Evolutionary conservation across 2,888 invertebrate genomes (phyloP).

Genomic region (Drosophila siamana): DNA sequence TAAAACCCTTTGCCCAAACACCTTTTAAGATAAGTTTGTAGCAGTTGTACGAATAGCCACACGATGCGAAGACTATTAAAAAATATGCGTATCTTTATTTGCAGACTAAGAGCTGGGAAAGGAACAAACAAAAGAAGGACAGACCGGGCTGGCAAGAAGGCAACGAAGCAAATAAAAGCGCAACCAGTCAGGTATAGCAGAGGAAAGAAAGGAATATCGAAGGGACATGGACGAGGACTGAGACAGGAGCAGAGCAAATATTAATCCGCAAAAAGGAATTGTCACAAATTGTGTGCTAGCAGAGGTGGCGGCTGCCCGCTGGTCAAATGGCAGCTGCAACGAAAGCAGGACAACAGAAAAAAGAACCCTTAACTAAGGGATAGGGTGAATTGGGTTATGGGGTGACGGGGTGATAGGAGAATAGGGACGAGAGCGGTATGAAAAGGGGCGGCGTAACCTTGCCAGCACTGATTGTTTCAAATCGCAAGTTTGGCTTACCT

Average conservation of each 20-base stretch:
- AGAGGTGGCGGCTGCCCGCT: conserved; percentile 59
- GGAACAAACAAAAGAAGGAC: conserved; percentile 49
- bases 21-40: conserved; percentile 15
- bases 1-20: conserved; percentile 30
- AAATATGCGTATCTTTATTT: conserved; percentile 78
- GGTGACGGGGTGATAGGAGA: background rate
- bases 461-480: conserved; percentile 77
- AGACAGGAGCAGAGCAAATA: conserved; percentile 68
- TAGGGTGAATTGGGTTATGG: conserved; percentile 17
- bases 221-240: background rate
- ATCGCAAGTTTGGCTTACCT: conserved; percentile 81
- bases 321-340: conserved; percentile 76
- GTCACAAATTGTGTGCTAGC: conserved; percentile 75
- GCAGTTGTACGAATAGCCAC: conserved; percentile 18
- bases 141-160: conserved; percentile 14
- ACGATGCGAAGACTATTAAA: conserved; percentile 56
- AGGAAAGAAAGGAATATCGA: background rate
- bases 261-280: conserved; percentile 81
- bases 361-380: conserved; percentile 23
- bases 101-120: conserved; percentile 62
- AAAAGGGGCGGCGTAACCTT: conserved; percentile 36
- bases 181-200: conserved; percentile 63
- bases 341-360: conserved; percentile 22
- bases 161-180: conserved; percentile 69
- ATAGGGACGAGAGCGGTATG: background rate